phyloP scores from a whole-genome alignment of 2,113 vertebrate species.

The Todiramphus saurophagus region DNA sequence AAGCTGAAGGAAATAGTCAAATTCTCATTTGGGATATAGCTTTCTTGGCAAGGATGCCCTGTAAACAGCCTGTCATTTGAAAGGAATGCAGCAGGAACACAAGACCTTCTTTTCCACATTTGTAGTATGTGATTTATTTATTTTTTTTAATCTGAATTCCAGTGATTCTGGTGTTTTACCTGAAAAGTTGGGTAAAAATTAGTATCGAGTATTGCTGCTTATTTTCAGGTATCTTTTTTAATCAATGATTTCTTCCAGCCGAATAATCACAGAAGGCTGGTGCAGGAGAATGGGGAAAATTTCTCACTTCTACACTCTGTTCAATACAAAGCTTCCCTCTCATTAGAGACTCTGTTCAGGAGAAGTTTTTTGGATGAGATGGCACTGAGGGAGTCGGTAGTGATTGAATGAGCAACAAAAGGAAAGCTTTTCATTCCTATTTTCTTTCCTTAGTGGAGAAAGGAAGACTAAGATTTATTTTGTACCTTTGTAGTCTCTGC shows the following conservation, averaged over 20 bases:
- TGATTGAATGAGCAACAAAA: constrained; percentile 11
- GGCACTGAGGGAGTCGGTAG: background rate
- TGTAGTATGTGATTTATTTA: background rate
- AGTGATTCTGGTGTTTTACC: background rate
- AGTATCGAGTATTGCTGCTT: background rate
- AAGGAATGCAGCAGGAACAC: constrained; percentile 6
- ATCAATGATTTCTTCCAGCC: background rate
- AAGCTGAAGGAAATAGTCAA: constrained; percentile 44
- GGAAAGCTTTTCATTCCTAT: constrained; percentile 34
- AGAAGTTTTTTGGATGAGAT: constrained; percentile 31
- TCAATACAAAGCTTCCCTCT: constrained; percentile 17
- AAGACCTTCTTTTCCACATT: background rate
- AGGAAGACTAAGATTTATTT: constrained; percentile 26
- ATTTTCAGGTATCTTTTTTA: background rate
- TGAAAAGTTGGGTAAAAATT: background rate
- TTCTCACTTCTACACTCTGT: background rate
- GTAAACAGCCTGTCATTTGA: constrained; percentile 47
- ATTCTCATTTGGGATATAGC: constrained; percentile 42
- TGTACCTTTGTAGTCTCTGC: constrained; percentile 41
- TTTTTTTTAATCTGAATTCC: background rate
- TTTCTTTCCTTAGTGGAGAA: constrained; percentile 2
- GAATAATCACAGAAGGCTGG: background rate
- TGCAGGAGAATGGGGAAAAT: background rate
- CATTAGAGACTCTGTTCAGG: background rate
- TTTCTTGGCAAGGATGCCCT: constrained; percentile 39